Evolutionary conservation across 2,113 vertebrate genomes (phyloP), one percentile per base, ranked within the genome.

Genomic region (Mormoops blainvillei): DNA sequence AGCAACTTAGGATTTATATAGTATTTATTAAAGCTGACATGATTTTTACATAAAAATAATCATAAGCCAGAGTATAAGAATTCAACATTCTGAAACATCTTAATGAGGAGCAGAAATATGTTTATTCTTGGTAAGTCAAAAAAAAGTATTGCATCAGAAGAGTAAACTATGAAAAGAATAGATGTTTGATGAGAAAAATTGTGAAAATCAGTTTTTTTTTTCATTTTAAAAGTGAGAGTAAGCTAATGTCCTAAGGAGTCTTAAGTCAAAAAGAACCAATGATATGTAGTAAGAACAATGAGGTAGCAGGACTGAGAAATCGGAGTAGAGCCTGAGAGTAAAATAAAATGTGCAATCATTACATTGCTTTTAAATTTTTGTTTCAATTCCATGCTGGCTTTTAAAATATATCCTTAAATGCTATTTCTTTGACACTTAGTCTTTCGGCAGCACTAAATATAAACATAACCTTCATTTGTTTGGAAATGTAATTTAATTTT

Each of bases 401-500:
- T 89, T 88, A 86, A 97, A 94, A 86, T 93, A 87, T 15, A 90
- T 82, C 19, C 58, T 78, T 87, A 56, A 93, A 58, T 92, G 70
- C 16, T 90, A 86, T 94, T 92, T 68, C 54, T 96, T 85, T 97
- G 81, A 93, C 82, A 92, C 61, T 89, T 94, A 76, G 76, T 95
- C 43, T 80, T 95, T n/a, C 89, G 54, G 45, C 92, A 97, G 50
- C 68, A 70, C 77, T 90, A 95, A 97, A 82, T 92, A 65, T 36
- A 54, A 92, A 78, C 45, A 90, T 91, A 90, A 73, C 52, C 48
- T 94, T 89, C 84, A 95, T 96, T 97, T 95, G 63, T 95, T 97
- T 97, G 94, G 88, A 93, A 97, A 95, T 89, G 48, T 94, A 94
- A 96, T 96, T 97, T 88, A 71, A 68, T 97, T 95, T 96, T 95